Evolutionary conservation across 1,140 invertebrate genomes (phyloP).

Genomic region (Antheraea pernyi): DNA sequence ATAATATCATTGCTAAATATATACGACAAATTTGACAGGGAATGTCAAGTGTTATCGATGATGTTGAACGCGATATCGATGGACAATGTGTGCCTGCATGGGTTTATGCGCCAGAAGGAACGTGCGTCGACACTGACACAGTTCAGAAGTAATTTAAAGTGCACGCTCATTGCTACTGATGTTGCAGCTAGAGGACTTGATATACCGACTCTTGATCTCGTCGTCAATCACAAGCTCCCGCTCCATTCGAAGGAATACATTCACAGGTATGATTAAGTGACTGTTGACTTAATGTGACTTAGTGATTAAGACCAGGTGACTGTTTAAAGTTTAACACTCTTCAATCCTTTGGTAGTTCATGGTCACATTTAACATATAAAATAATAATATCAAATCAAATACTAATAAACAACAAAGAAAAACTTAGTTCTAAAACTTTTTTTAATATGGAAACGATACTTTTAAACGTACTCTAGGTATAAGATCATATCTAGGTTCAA

Average conservation of each 20-base stretch:
- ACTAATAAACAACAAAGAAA: too few relatives aligned
- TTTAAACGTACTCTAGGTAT: too few relatives aligned
- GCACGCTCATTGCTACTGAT: constrained; percentile 97
- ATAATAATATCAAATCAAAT: too few relatives aligned
- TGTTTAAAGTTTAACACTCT: too few relatives aligned
- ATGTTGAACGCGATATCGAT: constrained; percentile 92
- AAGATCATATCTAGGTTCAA: too few relatives aligned
- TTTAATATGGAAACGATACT: too few relatives aligned
- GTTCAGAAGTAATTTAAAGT: constrained; percentile 92
- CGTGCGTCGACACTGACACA: constrained; percentile 88
- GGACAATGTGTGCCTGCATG: constrained; percentile 92
- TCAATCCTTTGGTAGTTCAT: too few relatives aligned
- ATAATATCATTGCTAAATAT: background rate
- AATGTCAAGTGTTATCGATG: constrained; percentile 92
- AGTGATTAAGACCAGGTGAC: too few relatives aligned
- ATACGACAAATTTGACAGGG: constrained; percentile 73
- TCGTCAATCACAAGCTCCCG: constrained; percentile 97
- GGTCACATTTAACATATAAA: too few relatives aligned
- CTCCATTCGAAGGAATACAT: constrained; percentile 95
- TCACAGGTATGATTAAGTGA: constrained; percentile 81
- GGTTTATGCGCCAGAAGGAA: constrained; percentile 91
- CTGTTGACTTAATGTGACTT: too few relatives aligned
- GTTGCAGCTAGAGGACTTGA: constrained; percentile 77
- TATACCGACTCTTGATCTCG: constrained; percentile 93
- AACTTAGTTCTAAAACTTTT: too few relatives aligned